Evolutionary conservation across 2,888 invertebrate genomes (phyloP), one percentile per base, ranked within the genome.

Genomic region (Xanthorhoe spadicearia): DNA sequence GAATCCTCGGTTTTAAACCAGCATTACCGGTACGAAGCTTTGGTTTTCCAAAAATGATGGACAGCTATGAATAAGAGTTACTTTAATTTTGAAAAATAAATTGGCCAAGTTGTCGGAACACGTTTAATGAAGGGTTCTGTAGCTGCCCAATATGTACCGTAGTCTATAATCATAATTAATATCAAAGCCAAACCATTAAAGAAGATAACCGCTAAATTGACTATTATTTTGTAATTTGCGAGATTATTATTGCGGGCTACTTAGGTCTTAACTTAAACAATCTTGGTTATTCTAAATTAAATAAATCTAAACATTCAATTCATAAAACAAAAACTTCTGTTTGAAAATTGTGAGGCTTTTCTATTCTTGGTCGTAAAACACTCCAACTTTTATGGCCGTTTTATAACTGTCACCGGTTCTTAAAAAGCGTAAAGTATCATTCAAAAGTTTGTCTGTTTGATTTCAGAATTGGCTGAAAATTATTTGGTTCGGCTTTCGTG

Each of bases 1-100:
- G 76, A 85, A 84, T 87, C 90, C 86, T 88, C 89, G 88, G 89
- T 89, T 87, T 83, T 77, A 82, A 89, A 84, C 87, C 85, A 86
- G 83, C 79, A 84, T 85, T 87, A 86, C 61, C 52, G 57, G 32
- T 18, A 59, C 50, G 38, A 59, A 51, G 38, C 51, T 59, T 59
- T 18, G 23, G 19, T 15, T 23, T 23, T 9, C 28, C 6, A 2
- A 59, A 9, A 59, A 52, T 17, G 43, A 13, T 43, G 43, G 32
- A 32, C 32, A 32, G n/a, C 43, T 13, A 48, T 48, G 17, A 7
- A 15, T 48, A 7, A 2, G 2, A 13, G 17, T 7, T 17, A 8
- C 1, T 48, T 48, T 32, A 32, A n/a, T n/a, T n/a, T n/a, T 6
- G 32, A 32, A 7, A 23, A 23, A 23, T 3, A n/a, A n/a, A n/a